Base-by-base conservation (phyloP, 2,888 invertebrate species). In the Agonopterix arenella region DNA sequence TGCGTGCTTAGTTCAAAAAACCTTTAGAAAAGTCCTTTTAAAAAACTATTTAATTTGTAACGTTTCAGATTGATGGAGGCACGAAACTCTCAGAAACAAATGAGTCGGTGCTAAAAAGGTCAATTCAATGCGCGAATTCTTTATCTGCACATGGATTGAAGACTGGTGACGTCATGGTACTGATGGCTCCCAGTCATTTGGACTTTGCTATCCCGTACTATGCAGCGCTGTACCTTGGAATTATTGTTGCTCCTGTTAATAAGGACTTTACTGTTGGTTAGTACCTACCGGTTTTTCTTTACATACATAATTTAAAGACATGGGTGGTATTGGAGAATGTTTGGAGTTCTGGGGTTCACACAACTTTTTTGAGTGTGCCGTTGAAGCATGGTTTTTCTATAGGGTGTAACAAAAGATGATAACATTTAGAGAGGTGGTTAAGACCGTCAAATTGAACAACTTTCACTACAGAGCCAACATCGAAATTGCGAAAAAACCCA, bases 101-200 rank as follows among this genome's bases (percentile, higher is more conserved):
- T 48, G 70, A 60, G 1, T 80, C 48, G 8, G 45, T 48, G 11
- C 11, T 45, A 18, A 40, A 44, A 38, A 37, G 48, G 38, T 18
- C 11, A 2, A 13, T 48, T 8, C 38, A 28, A 16, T 48, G 48
- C 11, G 44, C 48, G 11, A 18, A 4, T 1, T 37, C 48, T 11
- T 28, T 48, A 4, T 8, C 60, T 47, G 73, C 68, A 45, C 53
- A 79, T 13, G 89, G 86, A 0, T 52, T 90, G 4, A 58, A 67
- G 44, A 58, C 62, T 2, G 79, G 84, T 2, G 90, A 90, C 52
- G 78, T 90, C 1, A 68, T 91, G 18, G 58, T 80, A 0, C 58
- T 90, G 2, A 90, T 90, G 77, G 85, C 81, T 4, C 78, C 82
- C 0, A 90, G 84, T 56, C 84, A 84, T 47, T 55, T 89, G n/a